Evolutionary conservation across 2,888 invertebrate species (phyloP), one percentile per base, ranked within the genome.

Genomic region (Rosalia funebris): DNA sequence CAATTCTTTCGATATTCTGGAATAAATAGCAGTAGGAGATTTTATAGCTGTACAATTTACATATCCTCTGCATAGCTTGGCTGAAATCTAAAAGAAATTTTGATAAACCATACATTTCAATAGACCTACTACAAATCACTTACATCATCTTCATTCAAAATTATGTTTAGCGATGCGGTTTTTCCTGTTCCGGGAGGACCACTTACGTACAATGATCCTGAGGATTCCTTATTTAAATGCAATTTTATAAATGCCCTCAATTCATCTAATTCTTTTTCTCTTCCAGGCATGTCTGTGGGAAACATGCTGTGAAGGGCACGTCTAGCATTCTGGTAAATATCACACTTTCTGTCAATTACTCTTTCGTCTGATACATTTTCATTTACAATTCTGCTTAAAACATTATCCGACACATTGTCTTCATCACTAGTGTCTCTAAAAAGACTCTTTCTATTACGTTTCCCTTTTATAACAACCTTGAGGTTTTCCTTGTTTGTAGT

Each of bases 151-250:
- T 88, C 83, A 32, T 88, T 83, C 55, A 96, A 81, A 57, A 95
- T 87, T 65, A 91, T 86, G 0, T 89, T 89, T 12, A 98, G 83
- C 61, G 92, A 91, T 0, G 96, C 96, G 0, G 97, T 97, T 83
- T 98, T 98, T 0, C 96, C 98, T 0, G 98, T 98, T 2, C 98
- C 99, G 0, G 98, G 98, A 16, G 96, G 95, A 0, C 98, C 98
- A 34, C 96, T 97, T 37, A 99, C 88, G 79, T 98, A 99, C 53
- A 98, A 77, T 12, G 95, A 93, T 0, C 91, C 92, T 0, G 96
- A 91, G 25, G 84, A 84, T 67, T 86, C 83, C 1, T 84, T 83
- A 1, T 86, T 78, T 55, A 95, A 78, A 78, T 92, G 89, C 7
- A 84, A 82, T 10, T 81, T 79, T 47, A 98, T 83, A 80, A 94